Base-by-base conservation (phyloP, 1,140 invertebrate species). In the Vanessa tameamea region DNA sequence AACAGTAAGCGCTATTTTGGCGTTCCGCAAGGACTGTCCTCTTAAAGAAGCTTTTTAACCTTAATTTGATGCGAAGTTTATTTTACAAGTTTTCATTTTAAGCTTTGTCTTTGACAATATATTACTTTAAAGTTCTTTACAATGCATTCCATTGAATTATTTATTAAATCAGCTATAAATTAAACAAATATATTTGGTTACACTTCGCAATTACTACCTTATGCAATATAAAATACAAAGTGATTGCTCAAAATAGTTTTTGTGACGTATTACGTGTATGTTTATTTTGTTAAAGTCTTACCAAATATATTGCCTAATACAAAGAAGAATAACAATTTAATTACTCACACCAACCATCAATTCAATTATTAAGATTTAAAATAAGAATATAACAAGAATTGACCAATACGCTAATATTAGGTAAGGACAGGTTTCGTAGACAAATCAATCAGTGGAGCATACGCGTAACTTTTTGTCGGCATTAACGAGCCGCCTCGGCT, bases 361-460 rank as follows among this genome's bases (percentile, higher is more conserved):
- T 1, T 13, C 3, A 50, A 50, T 15, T 3, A 50, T 12, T 50
- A 14, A 50, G 13, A 50, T 50, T 12, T 50, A 50, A 15, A 50
- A 50, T 15, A n/a, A 50, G 15, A 50, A 5, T 83, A 81, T 78
- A 77, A 78, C 77, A 73, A 81, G 82, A 86, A 81, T 83, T 80
- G 84, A 81, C 77, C 84, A 83, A 87, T 88, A 85, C 85, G 75
- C 84, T 80, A 73, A 79, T 80, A 76, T 68, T 68, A 78, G 78
- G 85, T 81, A 86, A 73, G 26, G 80, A 84, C 80, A 76, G 74
- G 80, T 85, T 83, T 82, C 80, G 84, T 84, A 79, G 80, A 89
- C 78, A 80, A 87, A 87, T 87, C 87, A 89, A 91, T 91, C 85
- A 87, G 83, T 80, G 80, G 65, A 76, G 72, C 78, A 78, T 76